Evolutionary conservation across 2,797 vertebrate species (phyloP).

Genomic region (Siniperca obscura): DNA sequence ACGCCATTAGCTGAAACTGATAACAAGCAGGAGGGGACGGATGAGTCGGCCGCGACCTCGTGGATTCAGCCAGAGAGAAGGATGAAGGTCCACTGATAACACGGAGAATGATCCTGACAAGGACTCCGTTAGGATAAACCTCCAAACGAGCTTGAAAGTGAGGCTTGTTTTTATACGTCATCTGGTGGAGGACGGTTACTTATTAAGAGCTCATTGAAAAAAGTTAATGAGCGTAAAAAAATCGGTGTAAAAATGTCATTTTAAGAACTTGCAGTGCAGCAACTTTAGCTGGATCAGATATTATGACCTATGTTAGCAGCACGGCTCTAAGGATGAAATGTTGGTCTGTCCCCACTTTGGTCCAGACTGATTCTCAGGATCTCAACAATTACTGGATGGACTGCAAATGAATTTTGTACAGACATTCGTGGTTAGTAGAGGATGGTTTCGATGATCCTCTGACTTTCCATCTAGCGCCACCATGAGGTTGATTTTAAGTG

Average conservation of each 20-base stretch:
- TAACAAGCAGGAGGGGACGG: constrained; percentile 15
- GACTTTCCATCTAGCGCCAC: too few relatives aligned
- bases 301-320: background rate
- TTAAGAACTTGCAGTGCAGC: background rate
- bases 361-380: background rate
- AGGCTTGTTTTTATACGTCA: background rate
- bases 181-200: background rate
- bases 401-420: background rate
- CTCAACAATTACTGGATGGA: background rate
- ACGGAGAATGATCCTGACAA: background rate
- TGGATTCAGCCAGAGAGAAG: background rate
- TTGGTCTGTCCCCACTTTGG: background rate
- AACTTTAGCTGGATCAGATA: background rate
- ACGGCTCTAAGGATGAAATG: background rate
- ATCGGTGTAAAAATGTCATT: too few relatives aligned
- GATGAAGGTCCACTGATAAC: background rate
- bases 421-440: background rate
- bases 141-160: background rate
- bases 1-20: background rate
- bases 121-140: background rate
- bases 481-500: background rate
- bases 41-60: background rate
- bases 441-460: background rate
- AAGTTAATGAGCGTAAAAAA: too few relatives aligned
- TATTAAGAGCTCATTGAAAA: background rate